phyloP scores from a whole-genome alignment of 2,888 invertebrate genomes.

The Monochamus alternatus region DNA sequence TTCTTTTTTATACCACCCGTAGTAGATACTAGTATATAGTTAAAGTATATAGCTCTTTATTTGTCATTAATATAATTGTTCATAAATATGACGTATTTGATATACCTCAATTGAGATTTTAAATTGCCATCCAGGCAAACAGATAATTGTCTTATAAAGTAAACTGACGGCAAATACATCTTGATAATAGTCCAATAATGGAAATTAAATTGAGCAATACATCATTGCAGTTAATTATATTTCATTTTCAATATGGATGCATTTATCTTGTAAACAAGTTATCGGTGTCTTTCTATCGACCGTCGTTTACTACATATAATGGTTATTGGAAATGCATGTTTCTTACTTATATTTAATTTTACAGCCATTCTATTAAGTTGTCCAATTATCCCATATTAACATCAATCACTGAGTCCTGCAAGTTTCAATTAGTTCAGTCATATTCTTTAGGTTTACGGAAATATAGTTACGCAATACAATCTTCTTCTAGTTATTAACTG shows the following conservation, averaged over 20 bases:
- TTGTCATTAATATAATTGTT: no score
- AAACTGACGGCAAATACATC: conserved; percentile 8
- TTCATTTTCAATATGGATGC: conserved; percentile 8
- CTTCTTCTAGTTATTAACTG: no score
- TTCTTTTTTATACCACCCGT: no score
- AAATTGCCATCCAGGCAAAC: neutral
- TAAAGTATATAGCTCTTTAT: no score
- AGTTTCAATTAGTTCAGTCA: neutral
- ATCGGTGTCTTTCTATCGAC: neutral
- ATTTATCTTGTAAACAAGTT: conserved; percentile 3
- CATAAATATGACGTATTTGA: no score
- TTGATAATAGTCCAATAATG: conserved; percentile 3
- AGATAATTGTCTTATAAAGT: neutral
- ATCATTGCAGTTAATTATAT: conserved; percentile 1
- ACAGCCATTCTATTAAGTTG: conserved; percentile 10
- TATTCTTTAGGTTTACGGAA: no score
- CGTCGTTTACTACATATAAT: conserved; percentile 4
- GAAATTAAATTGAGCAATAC: conserved; percentile 8
- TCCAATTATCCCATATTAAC: conserved; percentile 11
- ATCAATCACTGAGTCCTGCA: neutral
- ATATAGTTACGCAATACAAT: no score
- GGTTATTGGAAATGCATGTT: conserved; percentile 8
- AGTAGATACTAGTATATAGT: no score
- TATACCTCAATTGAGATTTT: no score
- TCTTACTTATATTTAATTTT: conserved; percentile 11